phyloP scores from a whole-genome alignment of 2,888 invertebrate species.

The Petrophora chlorosata region DNA sequence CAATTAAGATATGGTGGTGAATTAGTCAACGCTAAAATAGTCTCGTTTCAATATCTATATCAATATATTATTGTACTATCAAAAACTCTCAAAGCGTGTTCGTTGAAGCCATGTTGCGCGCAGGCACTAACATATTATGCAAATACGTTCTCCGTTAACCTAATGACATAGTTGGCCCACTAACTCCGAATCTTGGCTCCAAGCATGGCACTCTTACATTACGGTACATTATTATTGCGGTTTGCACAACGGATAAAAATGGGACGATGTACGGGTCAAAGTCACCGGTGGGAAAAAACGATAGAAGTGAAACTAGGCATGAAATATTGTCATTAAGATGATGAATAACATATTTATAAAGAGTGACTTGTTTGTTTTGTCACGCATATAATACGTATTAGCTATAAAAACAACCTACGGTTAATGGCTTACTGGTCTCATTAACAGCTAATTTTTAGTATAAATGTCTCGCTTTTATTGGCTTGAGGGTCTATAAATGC shows the following conservation, averaged over 20 bases:
- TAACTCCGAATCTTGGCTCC: slow-evolving; percentile 60
- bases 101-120: slow-evolving; percentile 10
- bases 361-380: not conserved
- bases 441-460: too few relatives aligned
- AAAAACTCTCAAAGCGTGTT: too few relatives aligned
- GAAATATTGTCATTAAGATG: slow-evolving; percentile 55
- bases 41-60: too few relatives aligned
- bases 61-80: too few relatives aligned
- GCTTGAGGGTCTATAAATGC: too few relatives aligned
- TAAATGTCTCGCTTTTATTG: too few relatives aligned
- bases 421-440: too few relatives aligned
- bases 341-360: slow-evolving; percentile 27
- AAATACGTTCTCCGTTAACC: slow-evolving; percentile 73
- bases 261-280: slow-evolving; percentile 72
- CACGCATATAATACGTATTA: too few relatives aligned
- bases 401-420: too few relatives aligned
- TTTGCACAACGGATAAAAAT: slow-evolving; percentile 63
- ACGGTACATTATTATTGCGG: slow-evolving; percentile 71
- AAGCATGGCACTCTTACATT: slow-evolving; percentile 65
- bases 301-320: slow-evolving; percentile 46
- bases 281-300: slow-evolving; percentile 55
- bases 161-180: slow-evolving; percentile 75
- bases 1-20: too few relatives aligned
- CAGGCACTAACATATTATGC: slow-evolving; percentile 55
- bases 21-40: too few relatives aligned